phyloP scores from a whole-genome alignment of 2,888 invertebrate genomes.

The Drosophila nigricruria region DNA sequence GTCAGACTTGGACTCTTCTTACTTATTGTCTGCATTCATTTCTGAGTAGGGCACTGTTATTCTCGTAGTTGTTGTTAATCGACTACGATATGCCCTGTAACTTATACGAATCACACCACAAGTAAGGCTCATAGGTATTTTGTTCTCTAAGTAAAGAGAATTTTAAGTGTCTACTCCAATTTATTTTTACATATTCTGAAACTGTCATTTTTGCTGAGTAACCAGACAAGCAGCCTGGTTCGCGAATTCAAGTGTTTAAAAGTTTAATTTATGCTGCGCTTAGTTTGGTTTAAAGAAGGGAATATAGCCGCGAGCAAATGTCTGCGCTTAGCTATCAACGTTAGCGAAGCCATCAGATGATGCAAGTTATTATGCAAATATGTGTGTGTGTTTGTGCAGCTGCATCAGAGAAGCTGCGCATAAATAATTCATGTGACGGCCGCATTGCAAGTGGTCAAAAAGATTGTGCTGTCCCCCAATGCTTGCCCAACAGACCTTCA shows the following conservation, averaged over 20 bases:
- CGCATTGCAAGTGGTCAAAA: constrained; percentile 38
- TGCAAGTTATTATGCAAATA: constrained; percentile 45
- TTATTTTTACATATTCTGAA: background rate
- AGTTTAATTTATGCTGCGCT: background rate
- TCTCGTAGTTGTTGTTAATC: background rate
- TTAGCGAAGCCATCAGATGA: constrained; percentile 27
- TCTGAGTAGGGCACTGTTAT: background rate
- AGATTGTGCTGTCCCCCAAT: constrained; percentile 29
- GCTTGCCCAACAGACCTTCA: constrained; percentile 26
- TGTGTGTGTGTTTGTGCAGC: constrained; percentile 38
- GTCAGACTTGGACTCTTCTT: constrained; percentile 4
- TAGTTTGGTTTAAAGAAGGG: background rate
- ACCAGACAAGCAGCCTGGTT: background rate
- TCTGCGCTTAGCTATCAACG: constrained; percentile 17
- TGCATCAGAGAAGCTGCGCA: constrained; percentile 34
- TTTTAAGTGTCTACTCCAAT: background rate
- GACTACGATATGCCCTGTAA: constrained; percentile 4
- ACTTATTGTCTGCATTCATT: constrained; percentile 17
- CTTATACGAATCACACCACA: background rate
- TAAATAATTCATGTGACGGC: constrained; percentile 56
- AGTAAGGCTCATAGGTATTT: background rate
- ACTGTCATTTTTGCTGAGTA: background rate
- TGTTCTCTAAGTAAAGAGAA: background rate
- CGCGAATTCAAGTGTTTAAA: background rate
- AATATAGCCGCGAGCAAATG: constrained; percentile 16